Base-by-base conservation (phyloP, 2,888 invertebrate genomes). In the Andrena minutula region DNA sequence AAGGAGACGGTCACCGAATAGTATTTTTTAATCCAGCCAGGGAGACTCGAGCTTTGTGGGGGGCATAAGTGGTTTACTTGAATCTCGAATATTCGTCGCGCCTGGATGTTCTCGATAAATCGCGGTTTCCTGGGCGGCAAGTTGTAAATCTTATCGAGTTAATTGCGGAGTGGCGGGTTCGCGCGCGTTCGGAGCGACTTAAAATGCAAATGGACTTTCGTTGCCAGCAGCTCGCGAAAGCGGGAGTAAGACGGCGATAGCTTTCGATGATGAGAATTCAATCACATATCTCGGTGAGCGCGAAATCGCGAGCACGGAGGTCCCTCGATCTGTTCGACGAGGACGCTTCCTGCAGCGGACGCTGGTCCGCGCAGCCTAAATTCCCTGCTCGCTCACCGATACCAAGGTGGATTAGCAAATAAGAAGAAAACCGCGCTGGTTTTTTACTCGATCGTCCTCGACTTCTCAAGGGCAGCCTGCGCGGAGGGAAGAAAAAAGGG, bases 121-220 rank as follows among this genome's bases (percentile, higher is more conserved):
- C 23, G 49, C 35, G 64, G 6, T 68, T 81, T 64, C 68, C 32
- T 30, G 72, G 20, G 63, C 56, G 53, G n/a, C 51, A 49, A 81
- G 81, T 28, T 81, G 79, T 81, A 81, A 81, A 81, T 81, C 81
- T 81, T 74, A 69, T 53, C 81, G 81, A 56, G 81, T 70, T 81
- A 81, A 81, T 81, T 81, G 81, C 81, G 49, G 73, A 73, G 63
- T 35, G 53, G 69, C 20, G 32, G 65, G 75, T 75, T 66, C 61
- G 61, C 71, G 65, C 28, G 51, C 49, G 65, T 65, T 74, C 73
- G 28, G 41, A 12, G 2, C 63, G 79, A 73, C 65, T 81, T 81
- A 70, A 79, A 79, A 81, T 81, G 81, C 79, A 81, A 81, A 81
- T 81, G 49, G 68, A n/a, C 16, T 49, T 56, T 51, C 64, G 79